Evolutionary conservation across 2,797 vertebrate genomes (phyloP).

Genomic region (Orientallactaga sibirica): DNA sequence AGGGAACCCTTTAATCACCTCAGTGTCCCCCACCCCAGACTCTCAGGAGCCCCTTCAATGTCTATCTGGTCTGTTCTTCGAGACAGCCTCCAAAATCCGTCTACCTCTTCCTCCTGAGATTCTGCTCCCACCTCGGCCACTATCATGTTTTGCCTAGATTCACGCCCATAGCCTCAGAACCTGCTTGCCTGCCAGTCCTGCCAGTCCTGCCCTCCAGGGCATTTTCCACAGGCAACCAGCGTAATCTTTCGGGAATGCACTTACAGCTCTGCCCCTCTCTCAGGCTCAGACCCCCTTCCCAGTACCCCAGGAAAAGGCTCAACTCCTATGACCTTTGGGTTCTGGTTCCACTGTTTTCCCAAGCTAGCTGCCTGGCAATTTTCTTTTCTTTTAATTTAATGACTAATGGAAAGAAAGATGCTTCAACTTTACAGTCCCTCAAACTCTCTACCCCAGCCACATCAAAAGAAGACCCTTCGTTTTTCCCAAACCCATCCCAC

Average conservation of each 20-base stretch:
- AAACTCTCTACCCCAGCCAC: not conserved
- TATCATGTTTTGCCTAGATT: not conserved
- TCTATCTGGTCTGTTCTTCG: not conserved
- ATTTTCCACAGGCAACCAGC: not conserved
- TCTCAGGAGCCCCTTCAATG: not conserved
- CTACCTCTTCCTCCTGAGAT: not conserved
- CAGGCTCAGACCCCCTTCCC: not conserved
- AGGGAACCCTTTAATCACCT: not conserved
- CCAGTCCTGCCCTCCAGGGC: not conserved
- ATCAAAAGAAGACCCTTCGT: not conserved
- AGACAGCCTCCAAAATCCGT: not conserved
- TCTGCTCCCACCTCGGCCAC: not conserved
- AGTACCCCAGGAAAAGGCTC: not conserved
- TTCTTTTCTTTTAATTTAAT: not conserved
- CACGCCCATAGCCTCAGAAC: slow-evolving; percentile 42
- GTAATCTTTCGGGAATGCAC: not conserved
- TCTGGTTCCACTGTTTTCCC: not conserved
- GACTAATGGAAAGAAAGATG: not conserved
- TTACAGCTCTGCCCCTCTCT: not conserved
- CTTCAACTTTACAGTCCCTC: not conserved
- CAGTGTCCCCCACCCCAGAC: not conserved
- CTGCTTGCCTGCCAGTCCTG: not conserved
- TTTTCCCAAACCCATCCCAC: not conserved
- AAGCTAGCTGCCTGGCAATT: not conserved
- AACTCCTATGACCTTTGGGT: not conserved